A percentile compares a stretch with the other conserved stretches of the same genome.
These are phyloP conservation scores for Nothocercus julius DNA, from an alignment of 2,113 vertebrate genomes.

Conservation along the genomic window DNA sequence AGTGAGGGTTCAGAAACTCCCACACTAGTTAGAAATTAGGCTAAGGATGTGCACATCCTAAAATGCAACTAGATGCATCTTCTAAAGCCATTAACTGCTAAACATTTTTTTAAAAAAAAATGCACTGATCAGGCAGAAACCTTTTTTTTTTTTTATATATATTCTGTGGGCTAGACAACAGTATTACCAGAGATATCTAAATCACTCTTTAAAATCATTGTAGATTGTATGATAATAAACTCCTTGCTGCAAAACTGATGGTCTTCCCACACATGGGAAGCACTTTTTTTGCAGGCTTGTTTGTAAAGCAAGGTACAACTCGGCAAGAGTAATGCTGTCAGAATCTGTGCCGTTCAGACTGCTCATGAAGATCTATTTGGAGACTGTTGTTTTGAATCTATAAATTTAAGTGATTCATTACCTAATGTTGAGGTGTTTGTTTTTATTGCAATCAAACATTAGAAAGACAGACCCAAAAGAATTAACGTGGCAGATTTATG, in stretches of 20 bases:
- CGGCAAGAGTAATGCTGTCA: background rate
- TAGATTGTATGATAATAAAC: background rate
- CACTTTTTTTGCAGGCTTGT: background rate
- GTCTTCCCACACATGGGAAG: background rate
- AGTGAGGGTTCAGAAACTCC: background rate
- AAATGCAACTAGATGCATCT: background rate
- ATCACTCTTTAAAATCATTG: background rate
- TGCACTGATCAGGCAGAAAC: background rate
- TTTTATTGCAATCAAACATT: background rate
- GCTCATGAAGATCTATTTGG: background rate
- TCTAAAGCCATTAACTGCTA: background rate
- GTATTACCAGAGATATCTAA: background rate
- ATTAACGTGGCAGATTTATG: background rate
- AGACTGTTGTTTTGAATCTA: background rate
- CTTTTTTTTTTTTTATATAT: background rate
- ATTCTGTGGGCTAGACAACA: background rate
- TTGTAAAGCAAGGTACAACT: background rate
- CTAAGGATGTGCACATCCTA: background rate
- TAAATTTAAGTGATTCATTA: background rate
- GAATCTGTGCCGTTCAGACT: background rate
- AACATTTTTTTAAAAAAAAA: background rate
- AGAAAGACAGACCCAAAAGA: background rate
- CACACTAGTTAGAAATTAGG: background rate
- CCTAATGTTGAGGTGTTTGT: accelerated
- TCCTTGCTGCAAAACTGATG: background rate